These are phyloP conservation scores for Eubasilissa splendida DNA, from an alignment of 2,888 invertebrate species.

Conservation along the genomic window DNA sequence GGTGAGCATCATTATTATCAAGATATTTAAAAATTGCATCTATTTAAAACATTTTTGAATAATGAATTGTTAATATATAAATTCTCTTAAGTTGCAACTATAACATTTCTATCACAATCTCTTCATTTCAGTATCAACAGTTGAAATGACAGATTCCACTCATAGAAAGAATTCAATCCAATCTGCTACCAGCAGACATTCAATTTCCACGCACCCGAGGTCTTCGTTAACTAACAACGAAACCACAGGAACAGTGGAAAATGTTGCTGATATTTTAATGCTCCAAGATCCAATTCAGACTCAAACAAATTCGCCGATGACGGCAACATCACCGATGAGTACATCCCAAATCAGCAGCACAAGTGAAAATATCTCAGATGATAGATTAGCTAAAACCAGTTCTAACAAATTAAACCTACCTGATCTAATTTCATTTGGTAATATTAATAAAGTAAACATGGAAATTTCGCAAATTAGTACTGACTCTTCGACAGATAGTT, in stretches of 20 bases:
- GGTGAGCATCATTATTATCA: conserved; percentile 10
- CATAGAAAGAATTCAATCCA: conserved; percentile 37
- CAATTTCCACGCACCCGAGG: conserved; percentile 15
- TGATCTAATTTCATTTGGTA: conserved; percentile 53
- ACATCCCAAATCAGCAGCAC: conserved; percentile 23
- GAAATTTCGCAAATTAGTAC: conserved; percentile 49
- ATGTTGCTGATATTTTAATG: conserved; percentile 47
- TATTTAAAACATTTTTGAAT: no score
- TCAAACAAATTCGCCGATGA: background rate
- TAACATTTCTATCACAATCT: background rate
- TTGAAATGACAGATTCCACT: conserved; percentile 50
- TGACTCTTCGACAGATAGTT: conserved; percentile 49
- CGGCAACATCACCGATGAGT: background rate
- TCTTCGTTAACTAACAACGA: background rate
- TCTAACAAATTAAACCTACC: conserved; percentile 49
- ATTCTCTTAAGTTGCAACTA: no score
- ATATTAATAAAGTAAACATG: conserved; percentile 37
- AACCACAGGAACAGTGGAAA: conserved; percentile 39
- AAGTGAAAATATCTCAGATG: conserved; percentile 20
- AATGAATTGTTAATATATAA: no score
- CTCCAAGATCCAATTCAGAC: conserved; percentile 43
- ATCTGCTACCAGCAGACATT: conserved; percentile 26
- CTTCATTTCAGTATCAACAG: conserved; percentile 51
- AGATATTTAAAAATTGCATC: no score
- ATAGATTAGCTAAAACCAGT: conserved; percentile 24